Conservation (phyloP, 2,113 vertebrate genomes). For the Triplophysa tibetana region DNA sequence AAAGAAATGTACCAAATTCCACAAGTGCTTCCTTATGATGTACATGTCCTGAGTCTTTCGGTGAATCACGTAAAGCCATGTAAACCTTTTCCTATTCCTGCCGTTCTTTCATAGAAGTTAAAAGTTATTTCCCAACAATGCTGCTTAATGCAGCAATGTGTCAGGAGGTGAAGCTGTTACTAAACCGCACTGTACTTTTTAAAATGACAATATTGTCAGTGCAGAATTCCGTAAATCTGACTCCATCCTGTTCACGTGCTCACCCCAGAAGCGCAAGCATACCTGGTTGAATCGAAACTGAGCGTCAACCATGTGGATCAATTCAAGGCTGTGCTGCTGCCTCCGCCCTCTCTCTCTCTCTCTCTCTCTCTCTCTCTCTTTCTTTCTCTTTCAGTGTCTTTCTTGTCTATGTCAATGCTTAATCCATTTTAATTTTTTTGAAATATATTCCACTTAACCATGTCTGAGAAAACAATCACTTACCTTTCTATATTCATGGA, state of each 20-base stretch:
- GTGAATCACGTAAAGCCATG: slow-evolving; percentile 78
- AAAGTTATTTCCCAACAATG: not conserved
- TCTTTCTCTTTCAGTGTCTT: not conserved
- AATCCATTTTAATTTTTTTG: no score
- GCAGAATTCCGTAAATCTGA: not conserved
- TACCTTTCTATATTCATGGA: no score
- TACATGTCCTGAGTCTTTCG: slow-evolving; percentile 67
- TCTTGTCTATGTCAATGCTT: no score
- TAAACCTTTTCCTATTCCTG: not conserved
- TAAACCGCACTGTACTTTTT: not conserved
- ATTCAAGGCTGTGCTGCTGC: not conserved
- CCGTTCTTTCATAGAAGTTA: not conserved
- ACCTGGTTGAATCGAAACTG: not conserved
- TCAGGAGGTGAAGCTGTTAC: not conserved
- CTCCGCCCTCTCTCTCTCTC: not conserved
- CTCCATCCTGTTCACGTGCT: not conserved
- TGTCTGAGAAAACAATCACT: no score
- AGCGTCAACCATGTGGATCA: slow-evolving; percentile 1
- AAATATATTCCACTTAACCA: no score
- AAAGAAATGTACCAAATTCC: slow-evolving; percentile 75
- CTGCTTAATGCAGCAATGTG: not conserved
- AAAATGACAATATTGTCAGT: not conserved
- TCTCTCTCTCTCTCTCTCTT: not conserved
- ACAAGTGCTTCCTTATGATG: slow-evolving; percentile 73
- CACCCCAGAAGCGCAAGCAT: not conserved